Evolutionary conservation across 2,113 vertebrate species (phyloP).

Genomic region (Ictidomys tridecemlineatus): DNA sequence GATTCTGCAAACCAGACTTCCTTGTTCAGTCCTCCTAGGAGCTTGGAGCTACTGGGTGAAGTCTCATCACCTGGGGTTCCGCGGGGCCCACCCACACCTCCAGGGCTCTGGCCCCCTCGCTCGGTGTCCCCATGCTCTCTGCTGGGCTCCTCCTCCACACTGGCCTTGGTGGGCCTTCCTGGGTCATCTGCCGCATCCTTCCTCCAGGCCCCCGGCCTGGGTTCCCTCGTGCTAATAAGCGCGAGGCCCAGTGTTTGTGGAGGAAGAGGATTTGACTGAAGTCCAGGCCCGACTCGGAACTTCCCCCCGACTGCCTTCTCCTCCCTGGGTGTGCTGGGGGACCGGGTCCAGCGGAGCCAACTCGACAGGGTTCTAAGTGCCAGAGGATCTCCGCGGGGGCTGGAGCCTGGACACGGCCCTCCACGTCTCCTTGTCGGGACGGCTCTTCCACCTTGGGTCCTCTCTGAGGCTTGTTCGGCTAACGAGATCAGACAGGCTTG

Average conservation of each 20-base stretch:
- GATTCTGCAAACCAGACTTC: background rate
- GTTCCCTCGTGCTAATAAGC: background rate
- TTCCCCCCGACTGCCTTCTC: slow-evolving; percentile 29
- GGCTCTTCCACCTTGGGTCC: background rate
- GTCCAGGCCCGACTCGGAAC: slow-evolving; percentile 27
- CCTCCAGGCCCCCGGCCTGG: background rate
- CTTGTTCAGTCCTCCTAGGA: background rate
- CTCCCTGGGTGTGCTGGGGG: background rate
- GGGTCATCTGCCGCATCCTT: background rate
- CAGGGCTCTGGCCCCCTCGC: fast-evolving
- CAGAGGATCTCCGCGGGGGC: background rate
- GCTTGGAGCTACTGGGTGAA: background rate
- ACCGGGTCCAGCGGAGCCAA: background rate
- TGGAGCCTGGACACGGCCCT: background rate
- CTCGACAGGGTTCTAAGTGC: background rate
- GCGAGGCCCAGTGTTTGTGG: slow-evolving; percentile 19
- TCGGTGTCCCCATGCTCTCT: fast-evolving
- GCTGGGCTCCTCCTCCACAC: fast-evolving
- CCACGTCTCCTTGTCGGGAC: background rate
- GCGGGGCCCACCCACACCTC: fast-evolving
- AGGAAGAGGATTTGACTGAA: background rate
- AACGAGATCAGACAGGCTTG: slow-evolving; percentile 69
- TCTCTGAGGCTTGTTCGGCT: slow-evolving; percentile 51
- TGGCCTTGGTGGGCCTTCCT: background rate
- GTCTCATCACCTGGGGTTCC: background rate